phyloP scores from a whole-genome alignment of 2,113 vertebrate genomes.

The Pongo abelii region DNA sequence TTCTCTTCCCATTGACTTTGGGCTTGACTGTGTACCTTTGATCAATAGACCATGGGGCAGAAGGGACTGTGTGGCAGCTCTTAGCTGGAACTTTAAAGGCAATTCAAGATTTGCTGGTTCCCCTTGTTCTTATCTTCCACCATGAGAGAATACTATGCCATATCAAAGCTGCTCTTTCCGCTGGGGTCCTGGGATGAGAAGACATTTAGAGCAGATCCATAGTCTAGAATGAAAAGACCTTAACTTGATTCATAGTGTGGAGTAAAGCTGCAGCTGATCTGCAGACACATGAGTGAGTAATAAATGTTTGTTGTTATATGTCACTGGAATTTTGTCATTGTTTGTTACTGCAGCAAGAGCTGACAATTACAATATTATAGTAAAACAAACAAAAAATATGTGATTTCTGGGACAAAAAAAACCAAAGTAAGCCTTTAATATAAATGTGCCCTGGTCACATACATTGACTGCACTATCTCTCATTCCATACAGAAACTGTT shows the following conservation, averaged over 20 bases:
- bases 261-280: background rate
- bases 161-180: background rate
- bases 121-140: background rate
- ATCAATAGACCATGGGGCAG: background rate
- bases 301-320: background rate
- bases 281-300: background rate
- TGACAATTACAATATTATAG: conserved; percentile 19
- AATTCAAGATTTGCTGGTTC: background rate
- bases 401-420: background rate
- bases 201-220: background rate
- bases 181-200: background rate
- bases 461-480: background rate
- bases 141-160: background rate
- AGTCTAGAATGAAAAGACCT: conserved; percentile 6
- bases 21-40: background rate
- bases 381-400: conserved; percentile 11
- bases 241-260: background rate
- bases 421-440: conserved; percentile 39
- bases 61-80: background rate
- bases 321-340: background rate
- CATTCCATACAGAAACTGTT: conserved; percentile 40
- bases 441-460: background rate
- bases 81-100: background rate
- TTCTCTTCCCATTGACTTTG: background rate
- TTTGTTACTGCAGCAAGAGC: conserved; percentile 28